These are phyloP conservation scores for Pteronotus mesoamericanus DNA, from an alignment of 2,797 vertebrate species.

Conservation along the genomic window DNA sequence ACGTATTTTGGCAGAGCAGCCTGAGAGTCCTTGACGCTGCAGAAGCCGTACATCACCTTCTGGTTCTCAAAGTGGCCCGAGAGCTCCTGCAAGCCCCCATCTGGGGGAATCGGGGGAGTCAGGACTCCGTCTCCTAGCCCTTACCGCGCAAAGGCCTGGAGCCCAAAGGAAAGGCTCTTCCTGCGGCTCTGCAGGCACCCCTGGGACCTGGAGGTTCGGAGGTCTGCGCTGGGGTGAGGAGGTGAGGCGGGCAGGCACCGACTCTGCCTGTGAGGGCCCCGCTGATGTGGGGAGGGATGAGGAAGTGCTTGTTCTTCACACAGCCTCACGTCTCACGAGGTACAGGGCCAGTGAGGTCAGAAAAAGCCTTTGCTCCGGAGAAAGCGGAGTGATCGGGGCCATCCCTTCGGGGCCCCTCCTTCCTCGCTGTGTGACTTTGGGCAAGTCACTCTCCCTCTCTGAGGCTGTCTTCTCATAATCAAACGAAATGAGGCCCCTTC, in stretches of 20 bases:
- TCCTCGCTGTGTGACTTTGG: neutral
- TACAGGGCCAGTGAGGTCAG: neutral
- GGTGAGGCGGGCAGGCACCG: neutral
- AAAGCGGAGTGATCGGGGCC: neutral
- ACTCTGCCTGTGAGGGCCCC: neutral
- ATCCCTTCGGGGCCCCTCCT: neutral
- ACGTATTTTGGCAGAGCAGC: slow-evolving; percentile 94
- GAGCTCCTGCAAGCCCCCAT: slow-evolving; percentile 92
- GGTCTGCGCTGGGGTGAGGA: neutral
- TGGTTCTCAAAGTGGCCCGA: slow-evolving; percentile 91
- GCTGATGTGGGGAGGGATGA: neutral
- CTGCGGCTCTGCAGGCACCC: neutral
- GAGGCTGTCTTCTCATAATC: neutral
- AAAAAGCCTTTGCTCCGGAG: neutral
- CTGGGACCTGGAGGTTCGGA: neutral
- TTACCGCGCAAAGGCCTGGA: neutral
- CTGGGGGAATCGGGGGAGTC: slow-evolving; percentile 78
- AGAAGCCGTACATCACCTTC: slow-evolving; percentile 98
- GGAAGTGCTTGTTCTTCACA: slow-evolving; percentile 5
- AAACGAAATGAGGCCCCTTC: neutral
- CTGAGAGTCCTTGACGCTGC: slow-evolving; percentile 93
- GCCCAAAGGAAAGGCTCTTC: neutral
- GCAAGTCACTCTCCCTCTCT: slow-evolving; percentile 4
- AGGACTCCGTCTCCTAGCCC: neutral
- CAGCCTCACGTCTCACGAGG: neutral